phyloP scores from a whole-genome alignment of 2,113 vertebrate genomes.

The Nerophis ophidion region DNA sequence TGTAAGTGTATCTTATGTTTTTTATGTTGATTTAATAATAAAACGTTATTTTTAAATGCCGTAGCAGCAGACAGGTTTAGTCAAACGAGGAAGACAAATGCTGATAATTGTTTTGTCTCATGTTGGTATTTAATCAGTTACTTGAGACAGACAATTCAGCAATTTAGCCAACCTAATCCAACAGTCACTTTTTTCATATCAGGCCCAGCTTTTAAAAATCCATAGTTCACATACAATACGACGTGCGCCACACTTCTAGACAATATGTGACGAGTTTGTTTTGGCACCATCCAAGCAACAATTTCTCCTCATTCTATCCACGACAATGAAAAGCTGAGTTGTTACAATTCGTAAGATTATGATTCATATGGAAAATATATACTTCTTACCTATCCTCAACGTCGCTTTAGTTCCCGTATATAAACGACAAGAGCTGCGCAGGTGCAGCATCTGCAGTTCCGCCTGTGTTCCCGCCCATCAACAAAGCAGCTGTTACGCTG shows the following conservation, averaged over 20 bases:
- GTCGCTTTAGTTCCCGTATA: not conserved
- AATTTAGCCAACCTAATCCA: not conserved
- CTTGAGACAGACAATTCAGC: not conserved
- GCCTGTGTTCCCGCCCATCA: not conserved
- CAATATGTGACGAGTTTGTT: not conserved
- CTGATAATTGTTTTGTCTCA: not conserved
- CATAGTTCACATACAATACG: not conserved
- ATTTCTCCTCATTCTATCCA: not conserved
- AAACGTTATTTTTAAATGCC: too few relatives aligned
- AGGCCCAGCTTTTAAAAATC: not conserved
- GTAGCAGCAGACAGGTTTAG: too few relatives aligned
- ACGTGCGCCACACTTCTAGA: not conserved
- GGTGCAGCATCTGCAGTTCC: slow-evolving; percentile 6
- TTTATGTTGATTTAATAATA: too few relatives aligned
- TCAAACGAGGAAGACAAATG: not conserved
- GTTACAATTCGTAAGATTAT: not conserved
- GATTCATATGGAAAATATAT: not conserved
- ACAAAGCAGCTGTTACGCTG: not conserved
- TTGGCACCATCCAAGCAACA: not conserved
- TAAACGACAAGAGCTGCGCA: slow-evolving; percentile 26
- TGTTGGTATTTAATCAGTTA: too few relatives aligned
- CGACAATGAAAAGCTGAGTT: not conserved
- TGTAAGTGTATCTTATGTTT: too few relatives aligned
- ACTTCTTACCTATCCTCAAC: not conserved
- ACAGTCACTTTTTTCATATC: not conserved